phyloP scores from a whole-genome alignment of 2,113 vertebrate genomes.

The Scytalopus superciliaris region DNA sequence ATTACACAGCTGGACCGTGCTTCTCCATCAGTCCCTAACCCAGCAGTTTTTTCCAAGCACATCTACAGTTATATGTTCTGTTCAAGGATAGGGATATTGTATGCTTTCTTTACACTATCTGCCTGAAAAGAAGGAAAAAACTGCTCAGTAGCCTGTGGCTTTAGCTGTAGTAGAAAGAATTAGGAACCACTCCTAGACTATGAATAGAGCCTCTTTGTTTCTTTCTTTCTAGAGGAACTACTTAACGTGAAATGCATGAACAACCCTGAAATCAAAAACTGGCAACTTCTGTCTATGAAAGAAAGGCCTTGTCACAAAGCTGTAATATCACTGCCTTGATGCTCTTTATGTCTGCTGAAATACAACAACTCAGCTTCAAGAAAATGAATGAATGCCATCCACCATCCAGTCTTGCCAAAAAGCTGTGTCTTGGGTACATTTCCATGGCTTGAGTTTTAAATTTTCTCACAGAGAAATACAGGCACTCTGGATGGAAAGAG shows the following conservation, averaged over 20 bases:
- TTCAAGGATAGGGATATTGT: not conserved
- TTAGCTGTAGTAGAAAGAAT: not conserved
- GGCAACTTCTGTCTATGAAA: not conserved
- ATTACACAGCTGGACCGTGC: not conserved
- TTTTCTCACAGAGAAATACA: not conserved
- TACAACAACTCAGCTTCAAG: not conserved
- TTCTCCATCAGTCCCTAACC: not conserved
- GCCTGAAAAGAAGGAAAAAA: not conserved
- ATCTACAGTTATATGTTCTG: accelerated
- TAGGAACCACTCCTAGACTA: not conserved
- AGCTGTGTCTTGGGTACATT: not conserved
- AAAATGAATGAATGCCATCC: not conserved
- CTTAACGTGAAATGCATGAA: not conserved
- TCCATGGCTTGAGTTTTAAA: not conserved
- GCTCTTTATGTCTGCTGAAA: not conserved
- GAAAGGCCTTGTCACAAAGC: not conserved
- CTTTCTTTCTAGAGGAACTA: not conserved
- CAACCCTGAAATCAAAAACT: not conserved
- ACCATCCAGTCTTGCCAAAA: not conserved
- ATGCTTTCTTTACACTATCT: not conserved
- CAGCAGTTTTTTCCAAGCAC: not conserved
- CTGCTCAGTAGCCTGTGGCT: not conserved
- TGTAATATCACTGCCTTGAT: not conserved
- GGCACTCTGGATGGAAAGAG: not conserved
- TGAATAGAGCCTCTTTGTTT: not conserved